Evolutionary conservation across 1,140 invertebrate species (phyloP).

Genomic region (Rhynchophorus ferrugineus): DNA sequence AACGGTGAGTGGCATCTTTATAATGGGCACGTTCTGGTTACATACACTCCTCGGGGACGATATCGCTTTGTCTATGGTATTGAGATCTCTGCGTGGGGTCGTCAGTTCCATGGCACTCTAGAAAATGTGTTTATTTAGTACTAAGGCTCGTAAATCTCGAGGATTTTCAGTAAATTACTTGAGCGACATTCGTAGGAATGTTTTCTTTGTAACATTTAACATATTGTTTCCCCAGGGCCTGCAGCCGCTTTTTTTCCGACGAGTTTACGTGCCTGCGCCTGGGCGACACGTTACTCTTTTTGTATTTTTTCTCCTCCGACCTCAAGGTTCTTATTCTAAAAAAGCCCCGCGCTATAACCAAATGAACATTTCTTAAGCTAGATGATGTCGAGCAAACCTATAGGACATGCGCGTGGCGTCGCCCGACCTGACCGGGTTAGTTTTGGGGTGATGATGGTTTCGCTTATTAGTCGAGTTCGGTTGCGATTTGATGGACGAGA

Average conservation of each 20-base stretch:
- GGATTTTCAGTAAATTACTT: not conserved
- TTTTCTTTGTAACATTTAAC: slow-evolving; percentile 15
- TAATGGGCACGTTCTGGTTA: slow-evolving; percentile 25
- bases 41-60: slow-evolving; percentile 19
- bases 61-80: slow-evolving; percentile 11
- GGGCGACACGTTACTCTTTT: slow-evolving; percentile 31
- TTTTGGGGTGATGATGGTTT: no score
- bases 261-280: slow-evolving; percentile 24
- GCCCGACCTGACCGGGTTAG: slow-evolving; percentile 4
- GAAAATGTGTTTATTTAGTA: not conserved
- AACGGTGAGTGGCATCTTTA: slow-evolving; percentile 22
- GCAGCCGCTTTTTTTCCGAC: slow-evolving; percentile 24
- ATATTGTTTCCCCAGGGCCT: slow-evolving; percentile 19
- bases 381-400: no score
- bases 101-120: slow-evolving; percentile 9
- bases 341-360: not conserved
- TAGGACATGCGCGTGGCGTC: slow-evolving; percentile 9
- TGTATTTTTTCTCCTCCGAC: slow-evolving; percentile 20
- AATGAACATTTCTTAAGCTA: slow-evolving; percentile 1
- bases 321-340: slow-evolving; percentile 26
- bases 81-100: slow-evolving; percentile 10
- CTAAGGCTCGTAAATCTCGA: not conserved
- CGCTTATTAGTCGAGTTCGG: not conserved
- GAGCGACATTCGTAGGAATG: slow-evolving; percentile 12
- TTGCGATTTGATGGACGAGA: not conserved